Percentiles rank a stretch among this genome's conserved stretches.
phyloP scores from a whole-genome alignment of 1,140 invertebrate genomes.

The Metopolophium dirhodum region DNA sequence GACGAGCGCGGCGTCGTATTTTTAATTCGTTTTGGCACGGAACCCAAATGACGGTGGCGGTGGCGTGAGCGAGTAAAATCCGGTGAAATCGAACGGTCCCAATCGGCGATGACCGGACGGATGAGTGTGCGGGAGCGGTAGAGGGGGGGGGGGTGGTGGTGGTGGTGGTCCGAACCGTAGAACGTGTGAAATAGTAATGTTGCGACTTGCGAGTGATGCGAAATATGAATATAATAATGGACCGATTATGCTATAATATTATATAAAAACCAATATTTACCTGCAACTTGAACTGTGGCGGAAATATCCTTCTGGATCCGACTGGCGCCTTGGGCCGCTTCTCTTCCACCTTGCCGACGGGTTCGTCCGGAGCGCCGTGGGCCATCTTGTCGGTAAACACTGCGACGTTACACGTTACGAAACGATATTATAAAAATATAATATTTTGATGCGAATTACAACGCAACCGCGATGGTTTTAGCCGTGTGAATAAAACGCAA shows the following conservation, averaged over 20 bases:
- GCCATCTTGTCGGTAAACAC: slow-evolving; percentile 65
- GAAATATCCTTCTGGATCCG: slow-evolving; percentile 82
- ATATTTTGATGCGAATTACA: neutral
- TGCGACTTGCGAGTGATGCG: neutral
- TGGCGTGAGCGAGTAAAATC: neutral
- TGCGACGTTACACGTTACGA: slow-evolving; percentile 24
- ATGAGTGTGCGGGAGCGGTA: neutral
- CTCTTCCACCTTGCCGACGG: slow-evolving; percentile 64
- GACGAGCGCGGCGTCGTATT: neutral
- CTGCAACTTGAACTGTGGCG: slow-evolving; percentile 74
- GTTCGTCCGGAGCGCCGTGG: slow-evolving; percentile 64
- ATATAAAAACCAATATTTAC: neutral
- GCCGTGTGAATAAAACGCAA: neutral
- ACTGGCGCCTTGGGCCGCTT: slow-evolving; percentile 61
- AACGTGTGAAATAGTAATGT: neutral
- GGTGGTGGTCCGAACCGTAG: neutral
- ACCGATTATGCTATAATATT: neutral
- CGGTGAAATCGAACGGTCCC: neutral
- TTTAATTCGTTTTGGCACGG: slow-evolving; percentile 33
- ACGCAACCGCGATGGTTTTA: neutral
- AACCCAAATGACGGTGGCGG: neutral
- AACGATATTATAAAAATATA: neutral
- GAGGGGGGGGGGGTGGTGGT: no score
- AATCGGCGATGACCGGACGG: neutral
- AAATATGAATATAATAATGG: neutral